Base-by-base conservation (phyloP, 2,888 invertebrate genomes). In the Hyposoter dolosus region DNA sequence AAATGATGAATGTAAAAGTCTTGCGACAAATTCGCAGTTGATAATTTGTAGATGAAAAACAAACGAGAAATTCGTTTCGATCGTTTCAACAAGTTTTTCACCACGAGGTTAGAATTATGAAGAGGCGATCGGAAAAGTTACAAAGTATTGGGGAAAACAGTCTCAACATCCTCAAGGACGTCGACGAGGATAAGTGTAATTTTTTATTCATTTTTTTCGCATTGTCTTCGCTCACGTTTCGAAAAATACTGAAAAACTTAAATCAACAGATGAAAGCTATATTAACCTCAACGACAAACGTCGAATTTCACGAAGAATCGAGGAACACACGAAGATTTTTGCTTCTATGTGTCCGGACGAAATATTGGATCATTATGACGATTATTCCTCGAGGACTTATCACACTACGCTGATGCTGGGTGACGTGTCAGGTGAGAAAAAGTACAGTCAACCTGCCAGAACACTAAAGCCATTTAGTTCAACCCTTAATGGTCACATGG, bases 331-430 rank as follows among this genome's bases (percentile, higher is more conserved):
- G 40, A 95, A 95, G 90, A 95, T 95, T 84, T 95, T 96, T 86
- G 96, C 96, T 0, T 96, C 96, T 0, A 94, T 96, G 94, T 95
- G 96, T 15, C 96, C 96, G 0, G 96, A 96, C 88, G 96, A 96
- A 92, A 95, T 96, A 85, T 95, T 96, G 50, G 95, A 95, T 90
- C 94, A 95, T 87, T 95, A 95, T 68, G 93, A 94, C 32, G 95
- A 96, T 90, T 95, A 95, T 87, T 91, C 94, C 0, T 94, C 95
- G 0, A 94, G 96, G 88, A 94, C 93, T 74, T 96, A 96, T 89
- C 95, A 95, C 65, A 95, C 95, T 0, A 96, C 96, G 12, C 93
- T 96, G 23, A 95, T 96, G 94, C 95, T 96, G 88, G 96, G 96
- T 63, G 96, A 96, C 89, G 94, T 96, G 78, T 96, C 96, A 84